Evolutionary conservation across 2,888 invertebrate genomes (phyloP), one percentile per base, ranked within the genome.

Genomic region (Abrostola triplasia): DNA sequence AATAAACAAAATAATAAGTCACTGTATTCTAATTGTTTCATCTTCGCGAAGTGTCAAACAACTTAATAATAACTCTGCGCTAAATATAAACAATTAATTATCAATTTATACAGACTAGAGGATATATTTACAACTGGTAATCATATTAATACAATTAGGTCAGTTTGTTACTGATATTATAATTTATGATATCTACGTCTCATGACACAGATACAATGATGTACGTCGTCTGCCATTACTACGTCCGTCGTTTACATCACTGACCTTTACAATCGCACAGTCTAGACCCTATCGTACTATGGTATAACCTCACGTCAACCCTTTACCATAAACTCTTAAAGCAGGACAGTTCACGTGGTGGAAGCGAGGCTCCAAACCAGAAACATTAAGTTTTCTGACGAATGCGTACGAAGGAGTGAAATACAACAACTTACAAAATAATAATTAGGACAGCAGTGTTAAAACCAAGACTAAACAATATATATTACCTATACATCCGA

Each of bases 61-160:
- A 59, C 42, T 5, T 10, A 24, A 12, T 49, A 0, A 12, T n/a
- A 51, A 63, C 35, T 36, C 35, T 9, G 8, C 51, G 49, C 47
- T 7, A 42, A 51, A 36, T 12, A 5, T 41, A 36, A 62, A 24
- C 8, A 42, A 13, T 12, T 36, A 55, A 35, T 24, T 24, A 24
- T 58, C 37, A 57, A 58, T 36, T 38, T 36, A 52, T 52, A 51
- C 53, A 83, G 88, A 88, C 88, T 88, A 88, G 89, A 88, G 57
- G 69, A 72, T 80, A 82, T 84, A 85, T 84, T 85, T 83, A 86
- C 77, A 81, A 79, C 70, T 81, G 77, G 77, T 84, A 77, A 78
- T 63, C 42, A 40, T 57, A 59, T 56, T 58, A 24, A 37, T 62
- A 59, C 11, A 6, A 58, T 51, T 54, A 56, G 50, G 57, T 59